Evolutionary conservation across 2,888 invertebrate genomes (phyloP).

Genomic region (Monoplex corrugatus): DNA sequence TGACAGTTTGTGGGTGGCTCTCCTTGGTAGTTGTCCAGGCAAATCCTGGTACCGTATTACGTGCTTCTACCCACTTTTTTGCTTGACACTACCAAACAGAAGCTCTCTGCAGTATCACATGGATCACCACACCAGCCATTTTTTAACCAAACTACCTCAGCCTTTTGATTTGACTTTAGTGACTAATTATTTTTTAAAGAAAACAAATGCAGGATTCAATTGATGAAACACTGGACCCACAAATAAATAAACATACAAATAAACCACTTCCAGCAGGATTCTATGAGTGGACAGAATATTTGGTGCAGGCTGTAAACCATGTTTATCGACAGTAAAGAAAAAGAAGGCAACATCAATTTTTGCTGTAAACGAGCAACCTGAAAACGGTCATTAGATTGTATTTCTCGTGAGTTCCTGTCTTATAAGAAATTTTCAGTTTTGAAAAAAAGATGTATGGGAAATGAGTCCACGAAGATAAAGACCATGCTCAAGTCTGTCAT

Average conservation of each 20-base stretch:
- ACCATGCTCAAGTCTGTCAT: not conserved
- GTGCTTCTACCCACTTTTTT: too few species aligned
- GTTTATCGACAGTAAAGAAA: not conserved
- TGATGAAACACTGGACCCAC: not conserved
- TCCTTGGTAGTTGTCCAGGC: not conserved
- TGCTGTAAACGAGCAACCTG: not conserved
- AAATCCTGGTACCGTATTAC: not conserved
- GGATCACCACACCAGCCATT: not conserved
- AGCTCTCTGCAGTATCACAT: not conserved
- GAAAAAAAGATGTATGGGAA: not conserved
- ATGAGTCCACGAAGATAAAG: not conserved
- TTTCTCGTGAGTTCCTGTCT: not conserved
- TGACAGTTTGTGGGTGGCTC: too few species aligned
- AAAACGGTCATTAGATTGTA: not conserved
- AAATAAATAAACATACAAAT: too few species aligned
- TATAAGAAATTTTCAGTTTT: not conserved
- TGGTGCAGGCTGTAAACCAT: not conserved
- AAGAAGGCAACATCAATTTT: not conserved
- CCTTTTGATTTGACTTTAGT: not conserved
- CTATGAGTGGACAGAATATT: not conserved
- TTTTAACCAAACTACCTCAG: not conserved
- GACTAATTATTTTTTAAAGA: not conserved
- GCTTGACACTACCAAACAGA: not conserved
- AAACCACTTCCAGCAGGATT: not conserved
- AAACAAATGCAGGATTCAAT: not conserved